These are phyloP conservation scores for Syngnathus acus DNA, from an alignment of 2,797 vertebrate genomes.

Conservation along the genomic window DNA sequence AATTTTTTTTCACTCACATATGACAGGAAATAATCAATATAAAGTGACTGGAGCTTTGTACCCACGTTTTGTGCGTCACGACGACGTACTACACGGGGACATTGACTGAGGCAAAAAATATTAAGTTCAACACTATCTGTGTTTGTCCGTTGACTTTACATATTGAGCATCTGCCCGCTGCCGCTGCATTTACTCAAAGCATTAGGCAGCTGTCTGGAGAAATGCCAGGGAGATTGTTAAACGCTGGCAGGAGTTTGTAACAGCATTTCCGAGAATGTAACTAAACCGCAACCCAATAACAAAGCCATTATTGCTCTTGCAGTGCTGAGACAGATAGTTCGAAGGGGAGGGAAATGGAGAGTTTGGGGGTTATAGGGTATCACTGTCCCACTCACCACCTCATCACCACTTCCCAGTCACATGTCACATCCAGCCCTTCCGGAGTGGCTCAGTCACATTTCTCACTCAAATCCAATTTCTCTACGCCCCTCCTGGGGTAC, in stretches of 20 bases:
- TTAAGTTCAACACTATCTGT: slow-evolving; percentile 17
- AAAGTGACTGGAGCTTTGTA: neutral
- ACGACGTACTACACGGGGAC: slow-evolving; percentile 25
- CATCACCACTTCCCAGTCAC: slow-evolving; percentile 53
- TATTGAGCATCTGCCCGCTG: slow-evolving; percentile 47
- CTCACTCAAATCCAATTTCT: slow-evolving; percentile 69
- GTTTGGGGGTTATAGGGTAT: slow-evolving; percentile 33
- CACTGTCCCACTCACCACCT: slow-evolving; percentile 48
- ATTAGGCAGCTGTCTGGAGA: slow-evolving; percentile 42
- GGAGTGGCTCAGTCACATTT: slow-evolving; percentile 59
- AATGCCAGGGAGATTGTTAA: slow-evolving; percentile 20
- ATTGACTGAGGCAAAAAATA: slow-evolving; percentile 28
- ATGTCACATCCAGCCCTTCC: slow-evolving; percentile 56
- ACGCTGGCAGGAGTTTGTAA: slow-evolving; percentile 35
- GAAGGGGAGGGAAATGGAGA: slow-evolving; percentile 28
- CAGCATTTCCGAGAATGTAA: slow-evolving; percentile 53
- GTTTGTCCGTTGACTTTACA: slow-evolving; percentile 37
- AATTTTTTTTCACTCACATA: slow-evolving; percentile 7
- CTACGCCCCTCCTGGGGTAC: slow-evolving; percentile 55
- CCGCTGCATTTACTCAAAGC: slow-evolving; percentile 50
- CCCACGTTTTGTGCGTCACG: slow-evolving; percentile 10
- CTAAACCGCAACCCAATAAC: slow-evolving; percentile 61
- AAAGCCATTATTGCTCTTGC: slow-evolving; percentile 56
- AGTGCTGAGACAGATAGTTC: slow-evolving; percentile 33
- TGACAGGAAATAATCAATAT: slow-evolving; percentile 1